A percentile compares a stretch with the other conserved stretches of the same genome.
Conservation (phyloP, 1,140 invertebrate species). For the Drosophila paulistorum region DNA sequence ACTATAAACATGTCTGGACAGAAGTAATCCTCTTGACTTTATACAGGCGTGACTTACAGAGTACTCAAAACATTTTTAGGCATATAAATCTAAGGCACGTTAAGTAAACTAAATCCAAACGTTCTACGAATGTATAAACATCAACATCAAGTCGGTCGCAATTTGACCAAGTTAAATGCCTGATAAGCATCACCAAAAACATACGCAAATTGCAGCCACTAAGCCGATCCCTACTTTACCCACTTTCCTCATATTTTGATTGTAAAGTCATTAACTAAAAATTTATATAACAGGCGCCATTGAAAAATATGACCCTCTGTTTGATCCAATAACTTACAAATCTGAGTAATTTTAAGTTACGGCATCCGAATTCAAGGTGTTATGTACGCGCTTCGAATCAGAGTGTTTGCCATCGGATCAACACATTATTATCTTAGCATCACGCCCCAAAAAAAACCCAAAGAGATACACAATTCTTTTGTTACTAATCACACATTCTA, state of each 20-base stretch:
- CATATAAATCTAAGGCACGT: constrained; percentile 53
- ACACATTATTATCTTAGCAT: constrained; percentile 39
- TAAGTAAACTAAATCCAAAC: constrained; percentile 25
- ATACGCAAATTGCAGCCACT: constrained; percentile 19
- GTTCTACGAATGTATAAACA: constrained; percentile 25
- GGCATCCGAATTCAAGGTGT: neutral
- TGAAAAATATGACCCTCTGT: neutral
- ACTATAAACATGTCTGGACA: constrained; percentile 36
- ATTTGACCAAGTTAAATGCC: constrained; percentile 63
- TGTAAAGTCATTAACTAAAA: neutral
- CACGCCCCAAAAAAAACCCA: constrained; percentile 38
- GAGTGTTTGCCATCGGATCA: constrained; percentile 16
- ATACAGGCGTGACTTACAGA: constrained; percentile 70
- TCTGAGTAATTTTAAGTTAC: neutral
- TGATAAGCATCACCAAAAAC: constrained; percentile 52
- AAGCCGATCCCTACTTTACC: neutral
- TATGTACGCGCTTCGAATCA: neutral
- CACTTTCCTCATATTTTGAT: neutral
- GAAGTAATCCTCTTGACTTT: constrained; percentile 3
- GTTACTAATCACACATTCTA: constrained; percentile 57
- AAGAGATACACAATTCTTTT: constrained; percentile 23
- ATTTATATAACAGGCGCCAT: neutral
- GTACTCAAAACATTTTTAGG: constrained; percentile 29
- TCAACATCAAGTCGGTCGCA: constrained; percentile 14
- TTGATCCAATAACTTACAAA: constrained; percentile 4